phyloP scores from a whole-genome alignment of 2,113 vertebrate species.

The Gobiocypris rarus region DNA sequence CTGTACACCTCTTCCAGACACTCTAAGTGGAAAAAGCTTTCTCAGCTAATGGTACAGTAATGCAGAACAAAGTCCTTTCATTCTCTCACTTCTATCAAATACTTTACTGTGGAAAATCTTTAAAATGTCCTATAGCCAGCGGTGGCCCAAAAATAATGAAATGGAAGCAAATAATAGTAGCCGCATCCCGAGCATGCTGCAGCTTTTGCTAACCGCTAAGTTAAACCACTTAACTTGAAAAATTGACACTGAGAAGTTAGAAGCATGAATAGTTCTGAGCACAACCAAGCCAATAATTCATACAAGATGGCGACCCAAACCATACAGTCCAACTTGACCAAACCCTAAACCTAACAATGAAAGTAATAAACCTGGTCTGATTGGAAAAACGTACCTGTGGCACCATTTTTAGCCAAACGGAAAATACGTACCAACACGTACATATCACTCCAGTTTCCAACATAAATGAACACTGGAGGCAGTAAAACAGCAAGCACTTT shows the following conservation, averaged over 20 bases:
- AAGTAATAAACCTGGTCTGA: no score
- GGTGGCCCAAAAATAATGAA: neutral
- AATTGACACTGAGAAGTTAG: neutral
- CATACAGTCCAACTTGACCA: neutral
- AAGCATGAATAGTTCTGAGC: neutral
- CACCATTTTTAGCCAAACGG: no score
- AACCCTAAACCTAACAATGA: neutral
- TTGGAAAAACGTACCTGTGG: no score
- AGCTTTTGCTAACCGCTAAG: neutral
- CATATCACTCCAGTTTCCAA: no score
- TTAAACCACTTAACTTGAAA: neutral
- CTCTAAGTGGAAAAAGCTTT: slow-evolving; percentile 49
- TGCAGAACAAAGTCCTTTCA: slow-evolving; percentile 33
- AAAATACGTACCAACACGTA: no score
- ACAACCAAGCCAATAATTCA: neutral
- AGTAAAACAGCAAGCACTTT: no score
- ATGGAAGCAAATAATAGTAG: slow-evolving; percentile 39
- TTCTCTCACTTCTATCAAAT: slow-evolving; percentile 18
- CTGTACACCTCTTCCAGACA: slow-evolving; percentile 38
- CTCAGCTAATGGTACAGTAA: slow-evolving; percentile 54
- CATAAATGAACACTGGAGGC: no score
- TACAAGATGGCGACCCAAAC: neutral
- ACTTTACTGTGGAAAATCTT: slow-evolving; percentile 8
- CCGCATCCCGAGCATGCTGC: neutral
- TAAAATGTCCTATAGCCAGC: neutral